These are phyloP conservation scores for Tricholauxania praeusta DNA, from an alignment of 2,888 invertebrate species.

Conservation along the genomic window DNA sequence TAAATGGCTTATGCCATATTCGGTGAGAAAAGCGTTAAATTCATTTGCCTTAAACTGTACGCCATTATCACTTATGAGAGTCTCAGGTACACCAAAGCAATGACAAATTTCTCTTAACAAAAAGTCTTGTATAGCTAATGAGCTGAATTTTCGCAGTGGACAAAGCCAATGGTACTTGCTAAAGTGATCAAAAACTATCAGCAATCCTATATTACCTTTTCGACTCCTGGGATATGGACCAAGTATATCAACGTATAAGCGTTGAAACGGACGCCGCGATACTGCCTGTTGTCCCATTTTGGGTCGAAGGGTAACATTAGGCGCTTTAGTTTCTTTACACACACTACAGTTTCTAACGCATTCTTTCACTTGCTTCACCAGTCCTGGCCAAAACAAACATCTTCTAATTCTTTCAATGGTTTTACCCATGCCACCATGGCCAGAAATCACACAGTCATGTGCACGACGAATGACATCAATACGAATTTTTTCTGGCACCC, in stretches of 20 bases:
- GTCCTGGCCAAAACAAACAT: too few species aligned
- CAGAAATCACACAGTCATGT: background rate
- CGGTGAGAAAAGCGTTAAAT: slow-evolving; percentile 36
- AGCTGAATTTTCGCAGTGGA: slow-evolving; percentile 30
- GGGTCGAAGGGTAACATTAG: slow-evolving; percentile 34
- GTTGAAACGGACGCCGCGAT: slow-evolving; percentile 33
- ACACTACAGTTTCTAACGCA: slow-evolving; percentile 28
- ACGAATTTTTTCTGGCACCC: too few species aligned
- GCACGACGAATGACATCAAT: background rate
- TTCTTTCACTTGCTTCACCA: background rate
- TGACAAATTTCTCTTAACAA: slow-evolving; percentile 45
- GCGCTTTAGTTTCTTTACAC: slow-evolving; percentile 26
- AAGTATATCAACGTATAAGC: slow-evolving; percentile 38
- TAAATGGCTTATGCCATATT: slow-evolving; percentile 36
- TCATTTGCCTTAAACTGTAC: slow-evolving; percentile 45
- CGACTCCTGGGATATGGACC: slow-evolving; percentile 41
- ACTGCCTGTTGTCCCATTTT: slow-evolving; percentile 35
- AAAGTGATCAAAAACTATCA: slow-evolving; percentile 34
- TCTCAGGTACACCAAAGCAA: slow-evolving; percentile 49
- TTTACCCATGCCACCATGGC: too few species aligned
- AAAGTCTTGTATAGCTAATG: slow-evolving; percentile 14
- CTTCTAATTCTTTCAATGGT: too few species aligned
- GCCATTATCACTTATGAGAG: slow-evolving; percentile 51
- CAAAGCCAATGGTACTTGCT: slow-evolving; percentile 38
- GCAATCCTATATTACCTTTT: slow-evolving; percentile 30